phyloP scores from a whole-genome alignment of 2,888 invertebrate species.

The Tenthredo livida region DNA sequence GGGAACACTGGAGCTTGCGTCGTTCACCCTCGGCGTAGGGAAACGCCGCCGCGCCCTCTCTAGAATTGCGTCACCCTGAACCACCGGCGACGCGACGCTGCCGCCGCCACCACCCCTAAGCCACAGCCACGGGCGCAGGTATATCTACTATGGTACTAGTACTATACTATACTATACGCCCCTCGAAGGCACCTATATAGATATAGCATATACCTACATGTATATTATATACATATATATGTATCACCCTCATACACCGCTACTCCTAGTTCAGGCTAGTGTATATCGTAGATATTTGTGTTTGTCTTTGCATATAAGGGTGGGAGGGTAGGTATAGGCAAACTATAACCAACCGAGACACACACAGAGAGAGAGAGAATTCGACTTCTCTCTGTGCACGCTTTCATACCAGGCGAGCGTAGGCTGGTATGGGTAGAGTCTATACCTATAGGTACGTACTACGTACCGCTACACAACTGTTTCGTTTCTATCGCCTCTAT shows the following conservation, averaged over 20 bases:
- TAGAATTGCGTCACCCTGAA: conserved; percentile 54
- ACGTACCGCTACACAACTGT: conserved; percentile 14
- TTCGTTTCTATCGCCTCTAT: conserved; percentile 33
- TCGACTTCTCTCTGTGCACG: conserved; percentile 7
- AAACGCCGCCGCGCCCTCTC: conserved; percentile 55
- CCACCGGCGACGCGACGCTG: conserved; percentile 66
- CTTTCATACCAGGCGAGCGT: conserved; percentile 21
- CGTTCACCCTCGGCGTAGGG: conserved; percentile 47
- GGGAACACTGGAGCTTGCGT: conserved; percentile 71
- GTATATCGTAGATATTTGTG: not conserved
- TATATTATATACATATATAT: not conserved
- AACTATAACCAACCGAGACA: conserved; percentile 7
- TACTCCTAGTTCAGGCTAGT: not conserved
- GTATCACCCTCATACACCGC: not conserved
- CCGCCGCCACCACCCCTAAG: conserved; percentile 62
- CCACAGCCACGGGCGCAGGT: conserved; percentile 41
- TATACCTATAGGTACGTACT: not conserved
- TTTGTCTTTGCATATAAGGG: not conserved
- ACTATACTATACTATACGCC: not conserved
- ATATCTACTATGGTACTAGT: not conserved
- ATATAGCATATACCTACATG: not conserved
- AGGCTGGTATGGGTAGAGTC: not conserved
- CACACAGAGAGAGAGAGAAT: not conserved
- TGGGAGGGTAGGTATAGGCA: not conserved
- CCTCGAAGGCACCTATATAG: not conserved